A percentile compares a stretch with the other conserved stretches of the same genome.
phyloP scores from a whole-genome alignment of 2,113 vertebrate genomes.

The Pseudopipra pipra region DNA sequence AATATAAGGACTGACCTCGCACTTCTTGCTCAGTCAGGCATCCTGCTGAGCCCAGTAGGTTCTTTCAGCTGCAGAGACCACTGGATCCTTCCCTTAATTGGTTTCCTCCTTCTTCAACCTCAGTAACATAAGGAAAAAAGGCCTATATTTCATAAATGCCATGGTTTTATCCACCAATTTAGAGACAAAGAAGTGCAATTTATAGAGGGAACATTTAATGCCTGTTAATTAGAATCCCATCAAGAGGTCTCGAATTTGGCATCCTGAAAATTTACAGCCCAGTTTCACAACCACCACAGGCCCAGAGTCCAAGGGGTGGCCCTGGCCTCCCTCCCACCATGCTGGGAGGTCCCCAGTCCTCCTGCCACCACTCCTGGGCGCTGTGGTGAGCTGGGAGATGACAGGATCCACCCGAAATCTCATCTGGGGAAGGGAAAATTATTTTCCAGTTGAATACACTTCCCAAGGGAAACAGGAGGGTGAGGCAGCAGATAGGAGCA shows the following conservation, averaged over 20 bases:
- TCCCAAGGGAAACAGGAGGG: not conserved
- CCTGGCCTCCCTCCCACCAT: not conserved
- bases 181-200: slow-evolving; percentile 45
- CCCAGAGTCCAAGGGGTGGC: not conserved
- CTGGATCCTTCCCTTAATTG: slow-evolving; percentile 14
- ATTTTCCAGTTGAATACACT: not conserved
- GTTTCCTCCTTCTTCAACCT: not conserved
- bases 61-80: not conserved
- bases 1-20: not conserved
- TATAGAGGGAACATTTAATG: slow-evolving; percentile 40
- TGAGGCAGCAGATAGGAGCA: not conserved
- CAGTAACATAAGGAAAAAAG: not conserved
- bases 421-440: not conserved
- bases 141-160: slow-evolving; percentile 28
- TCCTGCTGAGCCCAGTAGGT: not conserved
- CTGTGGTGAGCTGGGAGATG: fast-evolving
- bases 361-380: not conserved
- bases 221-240: slow-evolving; percentile 39
- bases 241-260: not conserved
- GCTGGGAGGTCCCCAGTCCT: not conserved
- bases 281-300: not conserved
- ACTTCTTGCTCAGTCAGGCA: not conserved
- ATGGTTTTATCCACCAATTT: slow-evolving; percentile 47
- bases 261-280: not conserved
- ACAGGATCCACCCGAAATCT: not conserved